Conservation (phyloP, 1,140 invertebrate species). For the Bemisia tabaci region DNA sequence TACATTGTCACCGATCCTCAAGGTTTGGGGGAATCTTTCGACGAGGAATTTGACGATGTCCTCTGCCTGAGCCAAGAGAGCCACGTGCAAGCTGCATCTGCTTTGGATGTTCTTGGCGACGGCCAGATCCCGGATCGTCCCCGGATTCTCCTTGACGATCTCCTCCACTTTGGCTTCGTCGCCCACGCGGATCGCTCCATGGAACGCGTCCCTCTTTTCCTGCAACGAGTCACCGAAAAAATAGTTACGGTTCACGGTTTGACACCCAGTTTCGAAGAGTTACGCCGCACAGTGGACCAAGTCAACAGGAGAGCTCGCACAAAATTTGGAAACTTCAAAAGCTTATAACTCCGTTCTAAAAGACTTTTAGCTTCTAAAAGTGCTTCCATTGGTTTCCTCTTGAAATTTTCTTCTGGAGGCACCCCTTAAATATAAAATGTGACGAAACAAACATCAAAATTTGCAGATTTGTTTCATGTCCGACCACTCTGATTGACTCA, state of each 20-base stretch:
- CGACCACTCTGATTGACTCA: no score
- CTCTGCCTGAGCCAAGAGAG: constrained; percentile 62
- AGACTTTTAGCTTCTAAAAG: no score
- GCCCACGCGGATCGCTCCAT: constrained; percentile 53
- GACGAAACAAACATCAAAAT: no score
- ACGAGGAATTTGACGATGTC: constrained; percentile 60
- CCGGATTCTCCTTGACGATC: constrained; percentile 39
- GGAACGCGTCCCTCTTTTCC: constrained; percentile 59
- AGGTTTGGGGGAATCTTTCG: constrained; percentile 50
- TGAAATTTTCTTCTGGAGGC: no score
- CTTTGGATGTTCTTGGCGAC: constrained; percentile 53
- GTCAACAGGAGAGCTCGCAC: no score
- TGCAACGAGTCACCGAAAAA: constrained; percentile 31
- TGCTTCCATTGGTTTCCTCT: no score
- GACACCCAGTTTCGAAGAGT: no score
- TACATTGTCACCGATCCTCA: constrained; percentile 72
- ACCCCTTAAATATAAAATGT: no score
- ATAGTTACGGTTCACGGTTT: constrained; percentile 8
- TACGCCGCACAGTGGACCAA: no score
- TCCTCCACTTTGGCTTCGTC: constrained; percentile 39
- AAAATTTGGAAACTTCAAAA: no score
- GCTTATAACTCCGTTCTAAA: no score
- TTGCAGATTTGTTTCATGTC: no score
- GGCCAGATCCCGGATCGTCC: constrained; percentile 50
- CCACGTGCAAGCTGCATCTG: constrained; percentile 61